phyloP scores from a whole-genome alignment of 2,888 invertebrate genomes.

The Cryptocephalus primarius region DNA sequence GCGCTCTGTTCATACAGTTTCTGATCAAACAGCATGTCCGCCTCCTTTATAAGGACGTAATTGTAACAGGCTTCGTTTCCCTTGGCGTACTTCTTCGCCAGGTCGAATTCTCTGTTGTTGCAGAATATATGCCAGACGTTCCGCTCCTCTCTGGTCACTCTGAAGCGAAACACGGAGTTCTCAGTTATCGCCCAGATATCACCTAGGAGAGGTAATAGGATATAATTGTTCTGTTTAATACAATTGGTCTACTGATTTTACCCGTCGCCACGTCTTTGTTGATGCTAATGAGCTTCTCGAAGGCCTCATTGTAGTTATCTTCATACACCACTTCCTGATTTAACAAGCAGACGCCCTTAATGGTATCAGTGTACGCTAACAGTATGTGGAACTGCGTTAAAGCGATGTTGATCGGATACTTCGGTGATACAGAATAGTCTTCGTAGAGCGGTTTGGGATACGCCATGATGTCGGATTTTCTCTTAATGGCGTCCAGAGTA shows the following conservation, averaged over 20 bases:
- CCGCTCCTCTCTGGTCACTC: conserved; percentile 72
- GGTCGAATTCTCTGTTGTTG: conserved; percentile 72
- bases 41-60: conserved; percentile 77
- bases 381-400: conserved; percentile 86
- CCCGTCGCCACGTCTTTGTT: conserved; percentile 67
- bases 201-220: conserved; percentile 22
- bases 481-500: conserved; percentile 41
- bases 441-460: conserved; percentile 34
- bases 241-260: conserved; percentile 5
- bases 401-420: conserved; percentile 60
- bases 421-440: conserved; percentile 27
- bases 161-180: conserved; percentile 74
- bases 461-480: conserved; percentile 35
- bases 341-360: conserved; percentile 74
- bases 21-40: conserved; percentile 70
- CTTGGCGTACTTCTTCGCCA: conserved; percentile 75
- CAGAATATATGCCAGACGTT: conserved; percentile 85
- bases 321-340: conserved; percentile 81
- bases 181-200: conserved; percentile 83
- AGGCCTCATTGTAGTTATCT: conserved; percentile 69
- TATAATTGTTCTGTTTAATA: no score
- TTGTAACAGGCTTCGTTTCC: conserved; percentile 74
- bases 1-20: conserved; percentile 77
- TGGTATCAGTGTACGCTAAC: conserved; percentile 69
- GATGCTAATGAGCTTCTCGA: conserved; percentile 70